phyloP scores from a whole-genome alignment of 2,113 vertebrate genomes.

The Stegastes partitus region DNA sequence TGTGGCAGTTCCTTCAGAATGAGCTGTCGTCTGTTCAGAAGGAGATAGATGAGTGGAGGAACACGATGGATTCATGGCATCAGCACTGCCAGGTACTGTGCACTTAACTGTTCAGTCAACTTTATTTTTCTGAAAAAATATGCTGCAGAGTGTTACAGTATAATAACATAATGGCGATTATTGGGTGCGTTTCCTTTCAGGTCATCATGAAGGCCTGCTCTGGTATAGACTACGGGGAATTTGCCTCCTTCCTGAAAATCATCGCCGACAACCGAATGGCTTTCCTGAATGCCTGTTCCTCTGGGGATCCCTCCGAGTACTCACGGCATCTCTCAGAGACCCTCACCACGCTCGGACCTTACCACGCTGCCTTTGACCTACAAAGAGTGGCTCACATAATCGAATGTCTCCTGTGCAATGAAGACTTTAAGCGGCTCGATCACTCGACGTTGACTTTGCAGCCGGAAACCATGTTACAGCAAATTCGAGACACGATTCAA shows the following conservation, averaged over 20 bases:
- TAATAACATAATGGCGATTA: background rate
- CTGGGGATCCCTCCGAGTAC: slow-evolving; percentile 68
- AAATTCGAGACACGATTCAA: slow-evolving; percentile 85
- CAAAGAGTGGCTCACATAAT: slow-evolving; percentile 88
- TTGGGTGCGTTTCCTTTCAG: slow-evolving; percentile 71
- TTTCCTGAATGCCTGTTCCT: slow-evolving; percentile 79
- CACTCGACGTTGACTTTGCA: slow-evolving; percentile 71
- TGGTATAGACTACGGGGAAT: slow-evolving; percentile 94
- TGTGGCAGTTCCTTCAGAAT: slow-evolving; percentile 95
- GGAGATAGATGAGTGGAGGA: slow-evolving; percentile 91
- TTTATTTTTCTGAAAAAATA: background rate
- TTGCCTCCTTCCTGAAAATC: slow-evolving; percentile 92
- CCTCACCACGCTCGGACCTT: slow-evolving; percentile 83
- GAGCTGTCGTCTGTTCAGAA: slow-evolving; percentile 91
- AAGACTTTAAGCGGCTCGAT: slow-evolving; percentile 90
- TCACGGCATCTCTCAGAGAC: slow-evolving; percentile 67
- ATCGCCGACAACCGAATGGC: slow-evolving; percentile 90
- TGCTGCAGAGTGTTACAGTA: background rate
- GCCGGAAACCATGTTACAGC: slow-evolving; percentile 87
- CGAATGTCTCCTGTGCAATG: slow-evolving; percentile 88
- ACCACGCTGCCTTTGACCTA: slow-evolving; percentile 92
- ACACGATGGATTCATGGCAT: slow-evolving; percentile 92
- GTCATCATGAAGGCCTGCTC: slow-evolving; percentile 96
- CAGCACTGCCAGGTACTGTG: slow-evolving; percentile 93
- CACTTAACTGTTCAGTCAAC: background rate